Base-by-base conservation (phyloP, 2,797 vertebrate species). In the Okamejei kenojei region DNA sequence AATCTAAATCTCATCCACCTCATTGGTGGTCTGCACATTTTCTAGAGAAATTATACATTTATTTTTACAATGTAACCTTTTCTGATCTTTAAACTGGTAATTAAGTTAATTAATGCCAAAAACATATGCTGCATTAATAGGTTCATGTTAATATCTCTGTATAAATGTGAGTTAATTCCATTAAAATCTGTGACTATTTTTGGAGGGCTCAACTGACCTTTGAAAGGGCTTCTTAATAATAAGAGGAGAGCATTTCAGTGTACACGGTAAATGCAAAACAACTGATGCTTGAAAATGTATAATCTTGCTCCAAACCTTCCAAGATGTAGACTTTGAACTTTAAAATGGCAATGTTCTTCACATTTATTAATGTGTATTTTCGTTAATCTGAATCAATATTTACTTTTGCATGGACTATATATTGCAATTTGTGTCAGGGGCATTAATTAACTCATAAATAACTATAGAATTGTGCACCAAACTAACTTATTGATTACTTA, bases 161-260 rank as follows among this genome's bases (percentile, higher is more conserved):
- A 76, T 76, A 92, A 92, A 92, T 76, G 38, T 76, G 38, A 92
- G 38, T 92, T 71, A 71, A 92, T 76, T 92, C 38, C 38, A 92
- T 92, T 92, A 76, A 92, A 73, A 92, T 58, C 1, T 38, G 68
- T 19, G 76, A 38, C 90, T 92, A 92, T 92, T 76, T 92, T 92
- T 29, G 23, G 35, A 92, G 26, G 15, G 38, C 35, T 23, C 74
- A 23, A 15, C 71, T 29, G 71, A 92, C 90, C 90, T 92, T 92
- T 76, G 32, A 54, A 92, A 92, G 90, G 74, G 71, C 90, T 92
- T 76, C 54, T 76, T 92, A 92, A 92, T 74, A 92, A 76, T 58
- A 92, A 92, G 90, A n/a, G 90, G 35, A 76, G 73, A 45, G 35
- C 90, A 29, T 76, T 92, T 92, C 38, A 58, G 38, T 76, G 73